Evolutionary conservation across 1,140 invertebrate genomes (phyloP).

Genomic region (Yoshiicerus persimilis): DNA sequence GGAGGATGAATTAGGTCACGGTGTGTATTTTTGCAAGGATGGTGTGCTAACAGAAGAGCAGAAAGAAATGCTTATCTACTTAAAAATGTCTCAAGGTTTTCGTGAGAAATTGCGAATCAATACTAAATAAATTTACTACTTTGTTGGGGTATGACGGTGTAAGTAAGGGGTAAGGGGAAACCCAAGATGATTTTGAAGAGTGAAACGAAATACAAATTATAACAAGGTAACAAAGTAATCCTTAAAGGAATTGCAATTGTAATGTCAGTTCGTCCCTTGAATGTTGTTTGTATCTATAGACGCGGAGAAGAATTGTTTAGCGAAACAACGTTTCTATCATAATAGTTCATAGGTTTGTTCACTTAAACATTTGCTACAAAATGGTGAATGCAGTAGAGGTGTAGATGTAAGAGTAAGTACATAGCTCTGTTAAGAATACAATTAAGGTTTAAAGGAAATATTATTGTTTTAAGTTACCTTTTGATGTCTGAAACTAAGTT

Average conservation of each 20-base stretch:
- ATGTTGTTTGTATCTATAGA: neutral
- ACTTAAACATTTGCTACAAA: neutral
- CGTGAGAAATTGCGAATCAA: neutral
- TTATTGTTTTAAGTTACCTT: neutral
- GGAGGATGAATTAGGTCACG: neutral
- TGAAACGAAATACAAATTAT: conserved; percentile 10
- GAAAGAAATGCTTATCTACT: neutral
- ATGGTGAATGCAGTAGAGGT: neutral
- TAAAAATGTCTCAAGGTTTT: neutral
- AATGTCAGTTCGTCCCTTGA: neutral
- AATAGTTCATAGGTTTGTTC: neutral
- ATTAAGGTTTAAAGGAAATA: neutral
- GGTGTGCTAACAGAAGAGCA: neutral
- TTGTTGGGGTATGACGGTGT: neutral
- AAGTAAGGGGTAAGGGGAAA: neutral
- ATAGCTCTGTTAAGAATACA: neutral
- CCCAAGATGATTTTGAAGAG: neutral
- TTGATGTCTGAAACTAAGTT: neutral
- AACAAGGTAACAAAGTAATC: neutral
- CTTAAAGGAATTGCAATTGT: neutral
- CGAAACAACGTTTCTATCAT: neutral
- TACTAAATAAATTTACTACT: too few relatives aligned
- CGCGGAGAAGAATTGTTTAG: neutral
- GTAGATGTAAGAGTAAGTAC: neutral
- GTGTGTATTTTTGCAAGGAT: neutral